Percentiles rank a stretch among this genome's conserved stretches.
Evolutionary conservation across 2,113 vertebrate species (phyloP).

Genomic region (Triplophysa dalaica): DNA sequence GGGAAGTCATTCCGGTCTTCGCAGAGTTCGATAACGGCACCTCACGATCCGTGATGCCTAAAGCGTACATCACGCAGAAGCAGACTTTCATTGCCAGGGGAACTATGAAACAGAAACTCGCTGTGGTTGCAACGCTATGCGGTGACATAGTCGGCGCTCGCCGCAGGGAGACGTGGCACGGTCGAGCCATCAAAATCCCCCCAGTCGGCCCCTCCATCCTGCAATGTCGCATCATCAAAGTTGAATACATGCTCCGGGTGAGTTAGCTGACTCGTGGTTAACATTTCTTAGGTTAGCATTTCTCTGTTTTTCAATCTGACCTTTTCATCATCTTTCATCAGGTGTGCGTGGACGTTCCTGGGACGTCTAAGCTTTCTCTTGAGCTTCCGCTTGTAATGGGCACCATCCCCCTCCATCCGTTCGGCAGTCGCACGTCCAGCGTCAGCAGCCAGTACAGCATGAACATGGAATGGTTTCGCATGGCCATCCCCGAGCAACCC

Average conservation of each 20-base stretch:
- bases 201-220: slow-evolving; percentile 91
- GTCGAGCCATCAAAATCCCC: slow-evolving; percentile 87
- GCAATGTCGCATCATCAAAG: slow-evolving; percentile 90
- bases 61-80: slow-evolving; percentile 88
- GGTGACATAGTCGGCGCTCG: slow-evolving; percentile 80
- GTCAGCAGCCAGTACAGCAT: slow-evolving; percentile 88
- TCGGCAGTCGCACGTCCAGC: slow-evolving; percentile 87
- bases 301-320: neutral
- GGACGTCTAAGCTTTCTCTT: slow-evolving; percentile 89
- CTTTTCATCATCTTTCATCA: slow-evolving; percentile 50
- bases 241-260: slow-evolving; percentile 93
- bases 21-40: slow-evolving; percentile 92
- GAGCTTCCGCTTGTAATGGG: slow-evolving; percentile 93
- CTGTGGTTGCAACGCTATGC: slow-evolving; percentile 82
- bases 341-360: slow-evolving; percentile 93
- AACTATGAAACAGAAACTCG: slow-evolving; percentile 88
- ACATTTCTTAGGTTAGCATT: neutral
- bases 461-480: slow-evolving; percentile 85
- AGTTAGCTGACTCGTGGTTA: slow-evolving; percentile 2
- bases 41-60: slow-evolving; percentile 81
- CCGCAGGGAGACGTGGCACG: slow-evolving; percentile 86
- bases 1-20: slow-evolving; percentile 92
- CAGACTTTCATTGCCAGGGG: slow-evolving; percentile 93
- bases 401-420: slow-evolving; percentile 89
- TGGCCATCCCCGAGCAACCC: slow-evolving; percentile 79